Percentiles rank a stretch among this genome's conserved stretches.
Evolutionary conservation across 2,113 vertebrate species (phyloP).

Genomic region (Riparia riparia): DNA sequence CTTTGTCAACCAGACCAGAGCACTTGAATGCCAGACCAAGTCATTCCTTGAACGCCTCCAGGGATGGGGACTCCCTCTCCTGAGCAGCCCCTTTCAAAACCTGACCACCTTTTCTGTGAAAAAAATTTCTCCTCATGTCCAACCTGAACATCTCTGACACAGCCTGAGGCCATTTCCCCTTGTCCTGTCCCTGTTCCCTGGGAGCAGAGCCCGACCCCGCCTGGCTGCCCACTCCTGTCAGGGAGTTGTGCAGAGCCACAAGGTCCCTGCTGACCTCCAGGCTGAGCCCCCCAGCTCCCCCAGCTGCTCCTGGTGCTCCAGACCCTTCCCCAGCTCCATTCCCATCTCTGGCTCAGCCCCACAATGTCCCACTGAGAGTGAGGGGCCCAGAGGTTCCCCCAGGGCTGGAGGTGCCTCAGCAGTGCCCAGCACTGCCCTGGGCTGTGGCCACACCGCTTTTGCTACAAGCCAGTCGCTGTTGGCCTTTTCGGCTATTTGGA

Average conservation of each 20-base stretch:
- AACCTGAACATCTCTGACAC: no score
- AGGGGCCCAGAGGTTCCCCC: no score
- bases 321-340: not conserved
- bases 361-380: not conserved
- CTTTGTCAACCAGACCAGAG: not conserved
- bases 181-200: no score
- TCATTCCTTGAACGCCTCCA: not conserved
- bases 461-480: not conserved
- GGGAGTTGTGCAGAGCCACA: not conserved
- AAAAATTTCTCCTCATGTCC: no score
- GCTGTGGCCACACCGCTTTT: not conserved
- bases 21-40: not conserved
- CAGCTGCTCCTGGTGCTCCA: not conserved
- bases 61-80: not conserved
- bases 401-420: not conserved
- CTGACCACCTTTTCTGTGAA: not conserved
- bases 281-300: not conserved
- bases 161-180: no score
- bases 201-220: no score
- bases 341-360: not conserved
- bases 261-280: not conserved
- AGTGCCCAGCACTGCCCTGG: not conserved
- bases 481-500: not conserved
- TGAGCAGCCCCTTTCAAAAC: not conserved
- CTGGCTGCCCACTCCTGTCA: fast-evolving